Base-by-base conservation (phyloP, 1,140 invertebrate species). In the Alviniconcha marisindica region DNA sequence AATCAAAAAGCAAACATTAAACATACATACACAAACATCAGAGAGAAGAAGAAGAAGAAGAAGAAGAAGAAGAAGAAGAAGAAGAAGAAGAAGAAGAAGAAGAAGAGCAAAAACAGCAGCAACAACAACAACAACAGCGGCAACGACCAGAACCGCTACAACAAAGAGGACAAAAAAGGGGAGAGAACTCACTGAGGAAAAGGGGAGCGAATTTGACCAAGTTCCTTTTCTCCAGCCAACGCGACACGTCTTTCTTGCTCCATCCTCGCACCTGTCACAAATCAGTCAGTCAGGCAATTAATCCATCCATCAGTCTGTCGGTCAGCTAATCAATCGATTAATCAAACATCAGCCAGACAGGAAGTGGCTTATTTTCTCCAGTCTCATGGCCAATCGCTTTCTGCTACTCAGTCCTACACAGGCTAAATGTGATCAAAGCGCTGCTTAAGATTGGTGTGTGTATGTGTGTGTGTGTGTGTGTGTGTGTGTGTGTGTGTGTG, bases 161-260 rank as follows among this genome's bases (percentile, higher is more conserved):
- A 51, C 48, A 51, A 21, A 51, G 48, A 51, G 48, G 48, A 12
- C 21, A 51, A 51, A 21, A 51, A 51, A 21, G 21, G 48, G 21
- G 21, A 51, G 48, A 51, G 10, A 51, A 51, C 71, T 74, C 24
- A 74, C 71, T 40, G 38, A 42, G 71, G 24, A 74, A 74, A 24
- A 76, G 40, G 21, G 73, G 73, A 2, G 51, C 73, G 28, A 76
- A 76, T 33, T 76, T 76, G n/a, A 76, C 73, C 42, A 76, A 42
- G 31, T 33, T 54, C 14, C 73, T 5, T 51, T 76, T 76, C 28
- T 76, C 73, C 44, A 76, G n/a, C 73, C 73, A 76, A 7, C 73
- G 73, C 12, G 73, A 76, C 2, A 76, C 73, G 44, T 76, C 73
- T 40, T 76, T 76, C 28, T 40, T 51, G 40, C 73, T 31, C 73